Evolutionary conservation across 1,140 invertebrate species (phyloP).

Genomic region (Bombus affinis): DNA sequence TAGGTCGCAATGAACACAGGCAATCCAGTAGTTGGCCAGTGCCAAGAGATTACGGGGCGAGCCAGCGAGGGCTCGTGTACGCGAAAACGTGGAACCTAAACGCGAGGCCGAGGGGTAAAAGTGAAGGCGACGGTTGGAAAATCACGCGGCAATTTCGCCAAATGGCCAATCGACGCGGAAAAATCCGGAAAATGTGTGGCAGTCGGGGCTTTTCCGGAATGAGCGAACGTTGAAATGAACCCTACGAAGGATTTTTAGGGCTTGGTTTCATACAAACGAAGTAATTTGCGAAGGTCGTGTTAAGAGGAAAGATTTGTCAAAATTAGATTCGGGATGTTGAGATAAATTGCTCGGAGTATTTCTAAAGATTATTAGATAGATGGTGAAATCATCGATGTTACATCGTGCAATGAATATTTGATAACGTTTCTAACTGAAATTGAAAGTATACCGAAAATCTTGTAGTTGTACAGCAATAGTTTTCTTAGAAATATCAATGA

Average conservation of each 20-base stretch:
- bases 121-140: slow-evolving; percentile 6
- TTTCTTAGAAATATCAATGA: not conserved
- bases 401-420: not conserved
- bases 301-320: too few species aligned
- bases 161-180: not conserved
- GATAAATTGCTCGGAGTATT: not conserved
- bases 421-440: not conserved
- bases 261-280: not conserved
- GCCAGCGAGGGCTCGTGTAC: not conserved
- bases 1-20: slow-evolving; percentile 58
- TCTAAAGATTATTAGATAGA: not conserved
- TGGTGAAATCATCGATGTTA: not conserved
- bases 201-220: too few species aligned
- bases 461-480: too few species aligned
- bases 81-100: slow-evolving; percentile 26
- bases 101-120: not conserved
- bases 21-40: slow-evolving; percentile 52
- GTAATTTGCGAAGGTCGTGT: not conserved
- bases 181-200: not conserved
- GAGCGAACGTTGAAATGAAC: not conserved
- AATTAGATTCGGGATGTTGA: not conserved
- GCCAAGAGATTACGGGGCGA: slow-evolving; percentile 66
- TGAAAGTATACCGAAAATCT: not conserved
- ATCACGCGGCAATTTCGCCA: not conserved
- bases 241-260: not conserved